Percentiles rank a stretch among this genome's conserved stretches.
Evolutionary conservation across 2,797 vertebrate genomes (phyloP).

Genomic region (Sebastes hubbsi): DNA sequence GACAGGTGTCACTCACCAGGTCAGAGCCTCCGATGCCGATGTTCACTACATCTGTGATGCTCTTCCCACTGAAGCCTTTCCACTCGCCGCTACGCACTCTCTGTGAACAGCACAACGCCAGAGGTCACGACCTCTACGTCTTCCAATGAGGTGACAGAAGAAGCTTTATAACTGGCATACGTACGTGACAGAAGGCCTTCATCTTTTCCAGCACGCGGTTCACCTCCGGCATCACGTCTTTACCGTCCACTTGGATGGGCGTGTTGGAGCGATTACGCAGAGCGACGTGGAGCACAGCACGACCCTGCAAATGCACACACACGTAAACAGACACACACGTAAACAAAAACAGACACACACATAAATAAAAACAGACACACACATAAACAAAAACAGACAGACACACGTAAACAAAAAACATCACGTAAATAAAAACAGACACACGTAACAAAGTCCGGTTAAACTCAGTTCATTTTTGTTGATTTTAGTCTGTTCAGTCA

Average conservation of each 20-base stretch:
- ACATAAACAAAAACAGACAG: too few relatives aligned
- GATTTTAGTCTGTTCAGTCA: too few relatives aligned
- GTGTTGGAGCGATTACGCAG: slow-evolving; percentile 92
- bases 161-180: not conserved
- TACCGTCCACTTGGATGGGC: slow-evolving; percentile 87
- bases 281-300: slow-evolving; percentile 93
- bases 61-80: slow-evolving; percentile 93
- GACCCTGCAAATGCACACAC: slow-evolving; percentile 77
- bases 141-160: not conserved
- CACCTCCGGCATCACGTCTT: slow-evolving; percentile 94
- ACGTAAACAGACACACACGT: too few relatives aligned
- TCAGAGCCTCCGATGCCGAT: slow-evolving; percentile 97
- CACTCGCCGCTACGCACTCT: slow-evolving; percentile 92
- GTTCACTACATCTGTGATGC: slow-evolving; percentile 94
- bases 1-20: slow-evolving; percentile 83
- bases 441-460: too few relatives aligned
- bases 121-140: not conserved
- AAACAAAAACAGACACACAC: too few relatives aligned
- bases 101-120: slow-evolving; percentile 65
- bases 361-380: too few relatives aligned
- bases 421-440: too few relatives aligned
- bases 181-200: slow-evolving; percentile 92
- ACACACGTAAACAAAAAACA: too few relatives aligned
- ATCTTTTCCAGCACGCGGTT: slow-evolving; percentile 95
- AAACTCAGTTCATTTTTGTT: too few relatives aligned